Percentiles rank a stretch among this genome's conserved stretches.
These are phyloP conservation scores for Lepilemur septentrionalis DNA, from an alignment of 2,797 vertebrate genomes.

Conservation along the genomic window DNA sequence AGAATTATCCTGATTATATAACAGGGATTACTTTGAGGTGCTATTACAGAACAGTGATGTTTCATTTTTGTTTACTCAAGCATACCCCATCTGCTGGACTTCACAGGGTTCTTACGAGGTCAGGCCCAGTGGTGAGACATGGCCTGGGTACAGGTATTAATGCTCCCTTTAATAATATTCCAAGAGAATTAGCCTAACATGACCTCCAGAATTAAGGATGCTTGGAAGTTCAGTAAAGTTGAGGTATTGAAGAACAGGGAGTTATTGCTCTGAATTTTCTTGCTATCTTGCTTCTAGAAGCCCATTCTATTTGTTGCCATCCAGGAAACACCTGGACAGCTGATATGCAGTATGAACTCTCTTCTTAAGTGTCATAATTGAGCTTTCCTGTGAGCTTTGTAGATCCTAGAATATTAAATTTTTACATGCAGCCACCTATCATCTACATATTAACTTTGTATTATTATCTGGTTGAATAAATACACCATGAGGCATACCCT, in stretches of 20 bases:
- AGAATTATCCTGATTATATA: constrained; percentile 56
- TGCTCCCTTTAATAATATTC: constrained; percentile 11
- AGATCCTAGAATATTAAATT: neutral
- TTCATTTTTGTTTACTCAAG: constrained; percentile 46
- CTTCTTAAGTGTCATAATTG: neutral
- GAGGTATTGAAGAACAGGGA: neutral
- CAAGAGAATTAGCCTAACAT: neutral
- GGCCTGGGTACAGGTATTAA: neutral
- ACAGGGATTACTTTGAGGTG: constrained; percentile 16
- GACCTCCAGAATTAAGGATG: neutral
- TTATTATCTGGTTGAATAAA: constrained; percentile 5
- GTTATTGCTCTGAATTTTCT: neutral
- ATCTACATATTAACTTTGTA: neutral
- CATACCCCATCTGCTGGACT: neutral
- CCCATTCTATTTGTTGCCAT: neutral
- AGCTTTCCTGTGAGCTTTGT: neutral
- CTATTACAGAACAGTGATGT: constrained; percentile 9
- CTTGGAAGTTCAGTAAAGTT: neutral
- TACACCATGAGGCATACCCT: neutral
- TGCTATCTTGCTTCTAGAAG: neutral
- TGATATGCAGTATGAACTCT: neutral
- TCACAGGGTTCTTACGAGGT: constrained; percentile 23
- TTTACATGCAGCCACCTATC: neutral
- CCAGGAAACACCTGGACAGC: neutral
- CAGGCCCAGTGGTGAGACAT: neutral